Conservation (phyloP, 2,113 vertebrate species). For the Prochilodus magdalenae region DNA sequence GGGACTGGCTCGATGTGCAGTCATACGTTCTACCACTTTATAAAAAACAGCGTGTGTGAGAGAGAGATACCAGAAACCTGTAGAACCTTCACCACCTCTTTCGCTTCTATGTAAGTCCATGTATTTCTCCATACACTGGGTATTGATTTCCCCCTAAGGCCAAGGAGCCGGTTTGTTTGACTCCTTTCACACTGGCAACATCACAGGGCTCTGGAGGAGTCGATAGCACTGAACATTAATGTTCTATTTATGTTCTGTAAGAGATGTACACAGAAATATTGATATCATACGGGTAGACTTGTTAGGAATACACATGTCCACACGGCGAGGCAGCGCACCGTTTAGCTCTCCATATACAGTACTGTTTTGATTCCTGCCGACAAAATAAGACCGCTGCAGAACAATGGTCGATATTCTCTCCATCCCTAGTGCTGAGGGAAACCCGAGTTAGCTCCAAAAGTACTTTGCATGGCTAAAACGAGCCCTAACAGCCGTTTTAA, state of each 20-base stretch:
- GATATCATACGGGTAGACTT: conserved; percentile 10
- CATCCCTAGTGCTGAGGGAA: too few species aligned
- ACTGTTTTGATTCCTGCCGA: too few species aligned
- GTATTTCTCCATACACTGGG: neutral
- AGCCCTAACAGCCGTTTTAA: too few species aligned
- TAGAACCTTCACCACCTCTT: neutral
- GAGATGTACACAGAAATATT: neutral
- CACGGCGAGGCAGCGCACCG: neutral
- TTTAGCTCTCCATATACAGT: too few species aligned
- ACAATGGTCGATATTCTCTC: too few species aligned
- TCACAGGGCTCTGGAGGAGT: neutral
- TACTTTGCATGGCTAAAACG: too few species aligned
- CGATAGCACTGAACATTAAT: neutral
- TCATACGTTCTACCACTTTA: too few species aligned
- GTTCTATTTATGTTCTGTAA: neutral
- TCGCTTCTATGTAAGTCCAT: neutral
- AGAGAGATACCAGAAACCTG: neutral
- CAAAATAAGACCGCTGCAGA: neutral
- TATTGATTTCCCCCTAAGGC: conserved; percentile 23
- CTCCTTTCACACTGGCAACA: conserved; percentile 15
- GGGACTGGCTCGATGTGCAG: too few species aligned
- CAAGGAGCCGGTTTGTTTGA: conserved; percentile 13
- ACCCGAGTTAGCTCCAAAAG: too few species aligned
- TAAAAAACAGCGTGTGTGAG: neutral
- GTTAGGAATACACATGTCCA: neutral